A percentile compares a stretch with the other conserved stretches of the same genome.
phyloP scores from a whole-genome alignment of 1,140 invertebrate species.

The Andricus grossulariae region DNA sequence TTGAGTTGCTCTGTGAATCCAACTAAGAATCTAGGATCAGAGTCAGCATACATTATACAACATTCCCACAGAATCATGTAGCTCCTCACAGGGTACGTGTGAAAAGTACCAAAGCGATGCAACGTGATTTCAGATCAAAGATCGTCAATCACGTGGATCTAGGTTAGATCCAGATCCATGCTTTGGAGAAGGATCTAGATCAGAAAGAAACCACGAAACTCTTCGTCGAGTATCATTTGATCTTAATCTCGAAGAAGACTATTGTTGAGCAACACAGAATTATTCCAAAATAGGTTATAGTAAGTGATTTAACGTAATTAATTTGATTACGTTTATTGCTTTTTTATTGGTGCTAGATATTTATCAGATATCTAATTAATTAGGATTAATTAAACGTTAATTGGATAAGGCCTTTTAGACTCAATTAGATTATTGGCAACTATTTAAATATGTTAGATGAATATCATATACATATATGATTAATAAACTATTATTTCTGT shows the following conservation, averaged over 20 bases:
- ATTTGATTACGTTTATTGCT: not conserved
- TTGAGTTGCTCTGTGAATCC: not conserved
- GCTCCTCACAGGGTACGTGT: not conserved
- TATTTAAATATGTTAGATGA: too few relatives aligned
- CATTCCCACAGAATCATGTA: slow-evolving; percentile 1
- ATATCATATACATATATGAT: too few relatives aligned
- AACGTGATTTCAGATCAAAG: slow-evolving; percentile 13
- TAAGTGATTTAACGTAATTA: not conserved
- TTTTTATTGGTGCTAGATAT: not conserved
- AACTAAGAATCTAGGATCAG: not conserved
- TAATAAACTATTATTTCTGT: too few relatives aligned
- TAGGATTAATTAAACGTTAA: not conserved
- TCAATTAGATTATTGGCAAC: too few relatives aligned
- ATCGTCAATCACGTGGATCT: slow-evolving; percentile 9
- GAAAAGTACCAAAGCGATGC: slow-evolving; percentile 3
- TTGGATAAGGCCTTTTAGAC: too few relatives aligned
- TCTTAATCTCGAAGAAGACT: not conserved
- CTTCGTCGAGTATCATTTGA: slow-evolving; percentile 6
- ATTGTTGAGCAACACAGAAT: not conserved
- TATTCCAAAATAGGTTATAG: not conserved
- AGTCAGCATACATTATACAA: not conserved
- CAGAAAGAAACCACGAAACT: slow-evolving; percentile 6
- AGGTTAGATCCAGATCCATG: slow-evolving; percentile 5
- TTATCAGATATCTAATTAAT: not conserved
- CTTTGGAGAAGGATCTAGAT: slow-evolving; percentile 1